Evolutionary conservation across 2,888 invertebrate genomes (phyloP).

Genomic region (Trichogramma evanescens): DNA sequence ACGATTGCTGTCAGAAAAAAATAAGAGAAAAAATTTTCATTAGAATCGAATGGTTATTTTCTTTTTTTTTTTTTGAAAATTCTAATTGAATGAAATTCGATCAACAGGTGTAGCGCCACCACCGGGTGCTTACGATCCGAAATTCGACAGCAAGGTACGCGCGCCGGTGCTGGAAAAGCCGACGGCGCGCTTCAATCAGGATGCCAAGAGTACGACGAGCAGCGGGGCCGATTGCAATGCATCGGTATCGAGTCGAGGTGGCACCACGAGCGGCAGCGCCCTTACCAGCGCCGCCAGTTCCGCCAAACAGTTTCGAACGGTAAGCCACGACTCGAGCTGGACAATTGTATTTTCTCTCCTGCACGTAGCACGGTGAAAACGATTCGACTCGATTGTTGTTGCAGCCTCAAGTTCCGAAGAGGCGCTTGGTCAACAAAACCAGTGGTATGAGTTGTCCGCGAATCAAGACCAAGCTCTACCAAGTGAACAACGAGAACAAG

Average conservation of each 20-base stretch:
- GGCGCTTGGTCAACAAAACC: conserved; percentile 28
- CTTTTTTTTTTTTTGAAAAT: not conserved
- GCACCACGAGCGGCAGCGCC: not conserved
- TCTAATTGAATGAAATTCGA: not conserved
- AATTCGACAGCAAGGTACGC: conserved; percentile 44
- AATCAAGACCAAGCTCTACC: conserved; percentile 25
- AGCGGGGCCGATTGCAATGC: conserved; percentile 37
- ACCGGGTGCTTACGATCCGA: conserved; percentile 51
- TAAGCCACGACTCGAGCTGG: conserved; percentile 21
- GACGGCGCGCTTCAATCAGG: conserved; percentile 39
- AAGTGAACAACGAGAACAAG: conserved; percentile 1
- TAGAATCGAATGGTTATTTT: not conserved
- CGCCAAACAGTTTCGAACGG: conserved; percentile 30
- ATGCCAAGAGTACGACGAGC: conserved; percentile 40
- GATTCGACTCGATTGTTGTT: conserved; percentile 20
- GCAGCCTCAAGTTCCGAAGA: conserved; percentile 36
- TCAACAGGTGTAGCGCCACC: conserved; percentile 49
- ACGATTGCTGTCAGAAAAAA: not conserved
- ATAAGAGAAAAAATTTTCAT: not conserved
- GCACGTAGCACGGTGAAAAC: not conserved
- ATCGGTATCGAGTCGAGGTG: conserved; percentile 29
- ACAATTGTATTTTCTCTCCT: no score
- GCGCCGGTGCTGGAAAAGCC: conserved; percentile 15
- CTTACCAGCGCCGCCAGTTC: conserved; percentile 1
- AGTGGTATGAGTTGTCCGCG: conserved; percentile 24